These are phyloP conservation scores for Stenodera caucasica DNA, from an alignment of 2,888 invertebrate species.

Conservation along the genomic window DNA sequence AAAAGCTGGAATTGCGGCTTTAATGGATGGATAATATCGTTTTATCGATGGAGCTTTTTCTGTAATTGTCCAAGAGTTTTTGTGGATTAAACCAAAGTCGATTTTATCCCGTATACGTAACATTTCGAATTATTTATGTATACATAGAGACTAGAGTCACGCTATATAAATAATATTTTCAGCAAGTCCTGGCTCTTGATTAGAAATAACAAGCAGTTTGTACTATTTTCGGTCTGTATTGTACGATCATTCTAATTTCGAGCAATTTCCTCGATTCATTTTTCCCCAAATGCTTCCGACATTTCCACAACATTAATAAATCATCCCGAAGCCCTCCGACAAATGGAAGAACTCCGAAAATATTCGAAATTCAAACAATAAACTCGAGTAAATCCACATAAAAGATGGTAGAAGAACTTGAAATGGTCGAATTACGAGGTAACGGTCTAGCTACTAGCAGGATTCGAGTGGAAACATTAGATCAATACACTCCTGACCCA, in stretches of 20 bases:
- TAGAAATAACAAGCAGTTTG: neutral
- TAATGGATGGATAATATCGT: neutral
- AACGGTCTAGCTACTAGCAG: slow-evolving; percentile 27
- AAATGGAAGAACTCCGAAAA: too few relatives aligned
- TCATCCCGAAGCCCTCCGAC: too few relatives aligned
- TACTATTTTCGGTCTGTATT: neutral
- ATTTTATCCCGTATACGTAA: neutral
- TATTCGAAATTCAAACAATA: too few relatives aligned
- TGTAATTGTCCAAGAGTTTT: neutral
- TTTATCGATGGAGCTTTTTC: neutral
- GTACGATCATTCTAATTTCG: neutral
- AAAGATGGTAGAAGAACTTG: neutral
- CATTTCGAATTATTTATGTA: neutral
- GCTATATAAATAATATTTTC: neutral
- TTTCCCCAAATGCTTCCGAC: too few relatives aligned
- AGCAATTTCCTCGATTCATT: too few relatives aligned
- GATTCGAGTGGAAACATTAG: slow-evolving; percentile 36
- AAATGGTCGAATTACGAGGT: neutral
- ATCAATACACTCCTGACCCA: slow-evolving; percentile 50
- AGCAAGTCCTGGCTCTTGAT: neutral
- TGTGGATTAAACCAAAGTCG: too few relatives aligned
- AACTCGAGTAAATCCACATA: neutral
- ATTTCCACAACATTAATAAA: too few relatives aligned
- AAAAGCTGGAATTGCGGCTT: neutral
- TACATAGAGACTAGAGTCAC: neutral